Percentiles rank a stretch among this genome's conserved stretches.
phyloP scores from a whole-genome alignment of 2,113 vertebrate species.

The Diadophis punctatus region DNA sequence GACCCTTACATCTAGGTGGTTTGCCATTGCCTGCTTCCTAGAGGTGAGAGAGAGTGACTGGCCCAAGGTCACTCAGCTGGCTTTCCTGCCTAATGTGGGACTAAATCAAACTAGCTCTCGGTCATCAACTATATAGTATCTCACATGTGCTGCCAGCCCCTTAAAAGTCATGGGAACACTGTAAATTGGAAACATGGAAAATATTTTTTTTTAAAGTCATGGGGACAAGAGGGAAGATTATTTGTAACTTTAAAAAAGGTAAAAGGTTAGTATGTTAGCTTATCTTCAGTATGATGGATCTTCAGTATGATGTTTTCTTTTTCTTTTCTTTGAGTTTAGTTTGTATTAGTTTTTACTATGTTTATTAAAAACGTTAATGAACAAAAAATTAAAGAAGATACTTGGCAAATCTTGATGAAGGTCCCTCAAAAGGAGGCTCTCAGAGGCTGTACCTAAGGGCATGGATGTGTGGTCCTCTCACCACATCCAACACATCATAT shows the following conservation, averaged over 20 bases:
- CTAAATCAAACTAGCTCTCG: neutral
- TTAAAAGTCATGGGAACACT: neutral
- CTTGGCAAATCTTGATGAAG: neutral
- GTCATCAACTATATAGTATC: neutral
- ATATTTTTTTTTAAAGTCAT: neutral
- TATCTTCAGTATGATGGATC: neutral
- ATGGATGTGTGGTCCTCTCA: neutral
- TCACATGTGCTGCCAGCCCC: neutral
- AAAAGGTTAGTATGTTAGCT: neutral
- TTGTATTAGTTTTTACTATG: neutral
- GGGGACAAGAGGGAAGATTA: neutral
- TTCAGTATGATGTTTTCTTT: neutral
- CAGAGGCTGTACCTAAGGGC: neutral
- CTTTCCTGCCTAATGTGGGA: neutral
- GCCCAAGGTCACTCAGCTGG: neutral
- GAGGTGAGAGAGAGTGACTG: neutral
- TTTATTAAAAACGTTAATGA: neutral
- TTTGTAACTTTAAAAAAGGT: neutral
- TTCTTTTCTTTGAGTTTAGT: neutral
- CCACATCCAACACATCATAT: neutral
- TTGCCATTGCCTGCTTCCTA: neutral
- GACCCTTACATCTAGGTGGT: too few relatives aligned
- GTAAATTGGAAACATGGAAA: too few relatives aligned
- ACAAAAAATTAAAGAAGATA: neutral
- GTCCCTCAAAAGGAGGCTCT: neutral